Base-by-base conservation (phyloP, 2,797 vertebrate genomes). In the Pangasius larnaudii region DNA sequence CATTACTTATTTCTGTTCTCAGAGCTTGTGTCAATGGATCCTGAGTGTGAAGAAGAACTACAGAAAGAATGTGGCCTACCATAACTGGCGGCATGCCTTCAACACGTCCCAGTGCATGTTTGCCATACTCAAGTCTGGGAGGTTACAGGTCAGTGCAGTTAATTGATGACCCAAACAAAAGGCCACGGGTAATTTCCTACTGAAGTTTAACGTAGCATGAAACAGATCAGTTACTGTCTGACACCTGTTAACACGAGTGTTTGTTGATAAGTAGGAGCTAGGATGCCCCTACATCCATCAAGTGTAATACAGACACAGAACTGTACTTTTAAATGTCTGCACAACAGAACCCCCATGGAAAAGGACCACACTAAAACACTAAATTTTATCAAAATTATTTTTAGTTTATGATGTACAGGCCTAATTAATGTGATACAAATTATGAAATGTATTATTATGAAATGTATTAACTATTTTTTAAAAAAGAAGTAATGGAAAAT, bases 11-110 rank as follows among this genome's bases (percentile, higher is more conserved):
- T 42, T 33, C 72, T 91, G 74, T 83, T 88, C 93, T 71, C 81
- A 99, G 98, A 97, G 95, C 91, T 95, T 99, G 79, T 99, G 98
- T 93, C 97, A 97, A 79, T 99, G 98, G 98, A 96, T 99, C 92
- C 92, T 99, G 91, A 99, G 98, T 0, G 97, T 99, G 30, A 99
- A 98, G 96, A 99, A 99, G 95, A 99, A 99, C 94, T 99, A 99
- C 90, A 96, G 98, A 92, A 99, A 97, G 94, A 97, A 97, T 0
- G 97, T 99, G 88, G 97, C 96, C 56, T 99, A 99, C 91, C 98
- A 99, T 95, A 99, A 99, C 90, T 99, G 98, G 98, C 97, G 98
- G 89, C 98, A 99, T 0, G 98, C 98, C 89, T 98, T 99, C 92
- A 99, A 99, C 92, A 99, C 98, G 0, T 96, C 98, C 0, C 98